A percentile compares a stretch with the other conserved stretches of the same genome.
Conservation (phyloP, 2,888 invertebrate genomes). For the Conistra vaccinii region DNA sequence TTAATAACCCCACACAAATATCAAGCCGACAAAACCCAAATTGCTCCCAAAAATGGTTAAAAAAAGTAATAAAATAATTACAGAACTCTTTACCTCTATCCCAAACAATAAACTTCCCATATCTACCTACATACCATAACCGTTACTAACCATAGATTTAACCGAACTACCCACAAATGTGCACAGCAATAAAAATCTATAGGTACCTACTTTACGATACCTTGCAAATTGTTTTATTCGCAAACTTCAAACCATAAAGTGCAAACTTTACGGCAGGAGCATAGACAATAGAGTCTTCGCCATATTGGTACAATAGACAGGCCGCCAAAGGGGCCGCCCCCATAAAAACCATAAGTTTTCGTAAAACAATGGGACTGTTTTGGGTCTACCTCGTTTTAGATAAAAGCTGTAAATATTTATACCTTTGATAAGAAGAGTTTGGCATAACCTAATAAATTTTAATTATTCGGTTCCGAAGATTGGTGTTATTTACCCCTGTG, state of each 20-base stretch:
- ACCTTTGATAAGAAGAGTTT: conserved; percentile 50
- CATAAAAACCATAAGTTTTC: conserved; percentile 63
- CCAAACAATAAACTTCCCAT: background rate
- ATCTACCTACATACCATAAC: conserved; percentile 24
- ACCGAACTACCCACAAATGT: conserved; percentile 48
- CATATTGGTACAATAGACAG: conserved; percentile 66
- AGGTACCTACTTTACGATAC: conserved; percentile 56
- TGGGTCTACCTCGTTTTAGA: conserved; percentile 60
- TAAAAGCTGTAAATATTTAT: conserved; percentile 54
- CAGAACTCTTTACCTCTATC: conserved; percentile 47
- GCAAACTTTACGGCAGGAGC: conserved; percentile 55
- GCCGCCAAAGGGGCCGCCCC: conserved; percentile 72
- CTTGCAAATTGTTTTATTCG: conserved; percentile 67
- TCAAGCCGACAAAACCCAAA: conserved; percentile 5
- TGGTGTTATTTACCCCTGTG: conserved; percentile 19
- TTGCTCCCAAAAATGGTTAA: background rate
- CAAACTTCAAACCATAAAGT: conserved; percentile 64
- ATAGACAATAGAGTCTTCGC: conserved; percentile 57
- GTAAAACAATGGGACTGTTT: conserved; percentile 65
- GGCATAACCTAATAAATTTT: conserved; percentile 46
- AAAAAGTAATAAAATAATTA: conserved; percentile 50
- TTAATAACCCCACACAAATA: conserved; percentile 24
- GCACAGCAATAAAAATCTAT: conserved; percentile 51
- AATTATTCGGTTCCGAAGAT: background rate
- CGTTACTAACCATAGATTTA: conserved; percentile 45